Evolutionary conservation across 2,113 vertebrate species (phyloP), one percentile per base, ranked within the genome.

Genomic region (Ageneiosus marmoratus): DNA sequence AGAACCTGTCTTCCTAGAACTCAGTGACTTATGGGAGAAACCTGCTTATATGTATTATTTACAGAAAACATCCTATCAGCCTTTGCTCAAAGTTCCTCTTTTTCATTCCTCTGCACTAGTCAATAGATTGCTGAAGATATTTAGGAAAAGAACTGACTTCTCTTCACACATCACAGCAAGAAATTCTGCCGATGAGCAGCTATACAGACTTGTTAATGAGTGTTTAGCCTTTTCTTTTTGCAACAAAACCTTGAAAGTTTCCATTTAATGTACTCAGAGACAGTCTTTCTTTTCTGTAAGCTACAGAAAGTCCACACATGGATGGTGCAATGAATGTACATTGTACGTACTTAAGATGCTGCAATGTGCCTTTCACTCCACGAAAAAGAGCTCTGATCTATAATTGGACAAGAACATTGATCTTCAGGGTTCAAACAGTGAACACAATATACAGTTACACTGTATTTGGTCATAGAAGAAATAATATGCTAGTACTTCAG

Each of bases 1-100:
- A 41, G 50, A 51, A 78, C 75, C 41, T 55, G 62, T 74, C 48
- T 83, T 41, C 73, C 60, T 69, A 50, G 46, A 32, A 74, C 50
- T 70, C 63, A 65, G n/a, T 83, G 60, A 34, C 48, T 55, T 67
- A 55, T 69, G 24, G 62, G 60, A 77, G 32, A 55, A 32, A 58
- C 29, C 34, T 81, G 55, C 63, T 78, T 69, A 58, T 69, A 83
- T 83, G 82, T 78, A 78, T 77, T 78, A 78, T 83, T 82, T 53
- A 63, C 44, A 76, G 72, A 76, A 60, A 73, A 50, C 69, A 82
- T 82, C 34, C 37, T 16, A 60, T 74, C 69, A 73, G 69, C 37
- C 37, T 27, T 56, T 72, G 24, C 34, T 56, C 44, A 27, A 72
- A 37, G 27, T 29, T 46, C 34, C n/a, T 58, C 34, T 79, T 79